Conservation (phyloP, 2,113 vertebrate species). For the Recurvirostra avosetta region DNA sequence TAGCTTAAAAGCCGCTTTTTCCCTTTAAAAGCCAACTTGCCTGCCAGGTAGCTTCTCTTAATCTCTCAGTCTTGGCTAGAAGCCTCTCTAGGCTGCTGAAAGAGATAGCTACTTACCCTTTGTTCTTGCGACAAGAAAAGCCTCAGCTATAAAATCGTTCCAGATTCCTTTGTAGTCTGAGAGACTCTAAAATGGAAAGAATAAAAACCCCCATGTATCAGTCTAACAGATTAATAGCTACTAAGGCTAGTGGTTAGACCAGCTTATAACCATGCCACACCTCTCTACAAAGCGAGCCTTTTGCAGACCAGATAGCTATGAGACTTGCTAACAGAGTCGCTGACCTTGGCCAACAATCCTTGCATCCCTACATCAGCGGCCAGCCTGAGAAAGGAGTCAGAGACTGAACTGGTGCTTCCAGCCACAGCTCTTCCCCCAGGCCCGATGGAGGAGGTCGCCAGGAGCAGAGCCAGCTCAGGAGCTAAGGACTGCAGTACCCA, state of each 20-base stretch:
- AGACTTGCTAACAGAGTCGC: neutral
- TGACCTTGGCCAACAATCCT: neutral
- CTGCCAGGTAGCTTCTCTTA: constrained; percentile 39
- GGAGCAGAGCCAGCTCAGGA: neutral
- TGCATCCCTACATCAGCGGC: rapidly evolving
- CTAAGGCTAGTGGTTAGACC: neutral
- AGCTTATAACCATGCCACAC: neutral
- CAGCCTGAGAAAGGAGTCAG: neutral
- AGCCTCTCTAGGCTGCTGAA: constrained; percentile 11
- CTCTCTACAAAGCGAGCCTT: neutral
- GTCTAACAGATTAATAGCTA: neutral
- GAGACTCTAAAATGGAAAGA: neutral
- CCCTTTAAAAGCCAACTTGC: constrained; percentile 2
- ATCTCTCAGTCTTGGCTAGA: constrained; percentile 24
- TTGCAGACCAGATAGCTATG: neutral
- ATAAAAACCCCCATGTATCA: neutral
- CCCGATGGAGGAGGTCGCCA: neutral
- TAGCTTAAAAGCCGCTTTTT: neutral
- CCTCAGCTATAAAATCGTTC: neutral
- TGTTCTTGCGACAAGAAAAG: constrained; percentile 15
- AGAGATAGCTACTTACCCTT: neutral
- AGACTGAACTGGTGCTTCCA: neutral
- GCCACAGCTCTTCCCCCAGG: neutral
- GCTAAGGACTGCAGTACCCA: neutral
- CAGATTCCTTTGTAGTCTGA: neutral